Conservation (phyloP, 2,888 invertebrate genomes). For the Catocala fraxini region DNA sequence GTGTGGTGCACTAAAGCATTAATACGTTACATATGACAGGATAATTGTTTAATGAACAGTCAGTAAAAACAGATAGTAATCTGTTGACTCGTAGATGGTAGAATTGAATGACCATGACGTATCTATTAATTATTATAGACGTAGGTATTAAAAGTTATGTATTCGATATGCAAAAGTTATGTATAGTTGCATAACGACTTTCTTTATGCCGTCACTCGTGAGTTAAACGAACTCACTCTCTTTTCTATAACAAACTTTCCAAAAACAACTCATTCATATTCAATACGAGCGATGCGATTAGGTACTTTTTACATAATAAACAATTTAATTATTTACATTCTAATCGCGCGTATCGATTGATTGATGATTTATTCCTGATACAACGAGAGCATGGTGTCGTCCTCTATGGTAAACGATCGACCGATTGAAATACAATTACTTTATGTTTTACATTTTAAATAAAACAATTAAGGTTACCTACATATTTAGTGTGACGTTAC, state of each 20-base stretch:
- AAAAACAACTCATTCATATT: slow-evolving; percentile 40
- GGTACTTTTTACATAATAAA: slow-evolving; percentile 37
- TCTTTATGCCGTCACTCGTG: slow-evolving; percentile 36
- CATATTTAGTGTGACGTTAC: slow-evolving; percentile 73
- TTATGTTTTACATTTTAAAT: slow-evolving; percentile 39
- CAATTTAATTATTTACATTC: slow-evolving; percentile 31
- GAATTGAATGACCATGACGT: slow-evolving; percentile 42
- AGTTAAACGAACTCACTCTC: slow-evolving; percentile 37
- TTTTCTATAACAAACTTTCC: slow-evolving; percentile 38
- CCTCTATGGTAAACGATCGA: slow-evolving; percentile 19
- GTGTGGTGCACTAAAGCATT: too few species aligned
- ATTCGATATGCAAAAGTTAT: slow-evolving; percentile 40
- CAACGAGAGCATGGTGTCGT: slow-evolving; percentile 11
- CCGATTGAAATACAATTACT: slow-evolving; percentile 28
- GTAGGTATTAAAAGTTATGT: slow-evolving; percentile 38
- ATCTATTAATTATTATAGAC: slow-evolving; percentile 31
- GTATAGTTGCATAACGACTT: slow-evolving; percentile 43
- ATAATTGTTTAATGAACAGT: not conserved
- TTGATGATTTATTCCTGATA: slow-evolving; percentile 16
- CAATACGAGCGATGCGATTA: slow-evolving; percentile 21
- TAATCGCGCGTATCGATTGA: slow-evolving; percentile 19
- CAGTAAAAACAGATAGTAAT: not conserved
- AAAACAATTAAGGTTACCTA: slow-evolving; percentile 64
- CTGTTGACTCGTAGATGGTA: slow-evolving; percentile 21
- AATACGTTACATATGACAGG: too few species aligned